These are phyloP conservation scores for Anguilla obscura DNA, from an alignment of 2,797 vertebrate species.

Conservation along the genomic window DNA sequence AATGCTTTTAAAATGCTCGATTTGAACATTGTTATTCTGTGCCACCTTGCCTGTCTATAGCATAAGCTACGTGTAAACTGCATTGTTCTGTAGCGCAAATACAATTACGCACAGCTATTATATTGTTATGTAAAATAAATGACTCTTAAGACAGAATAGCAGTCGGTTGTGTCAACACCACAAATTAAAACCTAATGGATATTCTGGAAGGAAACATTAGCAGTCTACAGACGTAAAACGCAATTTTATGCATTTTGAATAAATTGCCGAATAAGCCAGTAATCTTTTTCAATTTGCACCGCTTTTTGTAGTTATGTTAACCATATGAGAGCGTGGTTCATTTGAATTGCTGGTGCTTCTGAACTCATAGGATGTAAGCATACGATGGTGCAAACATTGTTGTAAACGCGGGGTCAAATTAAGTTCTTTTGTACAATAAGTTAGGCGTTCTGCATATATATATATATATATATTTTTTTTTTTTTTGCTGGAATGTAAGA, in stretches of 20 bases:
- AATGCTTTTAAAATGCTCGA: not conserved
- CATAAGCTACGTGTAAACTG: not conserved
- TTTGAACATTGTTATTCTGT: slow-evolving; percentile 16
- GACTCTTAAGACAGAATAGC: not conserved
- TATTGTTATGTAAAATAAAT: slow-evolving; percentile 23
- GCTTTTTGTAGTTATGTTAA: not conserved
- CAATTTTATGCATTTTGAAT: slow-evolving; percentile 15
- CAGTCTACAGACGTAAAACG: slow-evolving; percentile 5
- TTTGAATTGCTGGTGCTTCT: not conserved
- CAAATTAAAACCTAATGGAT: slow-evolving; percentile 26
- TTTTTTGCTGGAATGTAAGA: not conserved
- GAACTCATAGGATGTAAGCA: not conserved
- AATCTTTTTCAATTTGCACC: not conserved
- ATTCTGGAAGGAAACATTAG: slow-evolving; percentile 16
- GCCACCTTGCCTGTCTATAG: not conserved
- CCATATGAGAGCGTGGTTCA: not conserved
- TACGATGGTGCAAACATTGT: not conserved
- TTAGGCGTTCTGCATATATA: not conserved
- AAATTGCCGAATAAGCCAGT: not conserved
- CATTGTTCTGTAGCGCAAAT: slow-evolving; percentile 12
- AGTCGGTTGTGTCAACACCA: slow-evolving; percentile 20
- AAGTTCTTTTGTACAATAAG: not conserved
- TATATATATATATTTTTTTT: too few species aligned
- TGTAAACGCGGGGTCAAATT: not conserved
- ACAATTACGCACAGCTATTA: slow-evolving; percentile 23